Conservation (phyloP, 2,797 vertebrate species). For the Salarias fasciatus region DNA sequence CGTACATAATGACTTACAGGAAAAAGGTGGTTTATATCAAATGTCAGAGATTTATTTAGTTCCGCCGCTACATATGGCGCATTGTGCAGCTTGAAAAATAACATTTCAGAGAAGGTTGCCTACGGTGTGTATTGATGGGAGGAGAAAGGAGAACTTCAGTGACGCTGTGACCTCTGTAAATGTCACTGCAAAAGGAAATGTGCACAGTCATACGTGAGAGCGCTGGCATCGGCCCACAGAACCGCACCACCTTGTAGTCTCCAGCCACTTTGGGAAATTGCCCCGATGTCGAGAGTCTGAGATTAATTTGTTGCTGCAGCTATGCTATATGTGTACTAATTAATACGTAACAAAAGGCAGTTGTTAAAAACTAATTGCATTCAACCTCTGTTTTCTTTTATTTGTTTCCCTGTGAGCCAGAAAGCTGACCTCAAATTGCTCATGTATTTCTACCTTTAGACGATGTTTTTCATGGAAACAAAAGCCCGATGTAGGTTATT, state of each 20-base stretch:
- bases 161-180: constrained; percentile 8
- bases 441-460: constrained; percentile 24
- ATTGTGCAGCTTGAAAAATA: neutral
- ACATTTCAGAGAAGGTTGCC: constrained; percentile 2
- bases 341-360: constrained; percentile 13
- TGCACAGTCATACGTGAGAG: constrained; percentile 5
- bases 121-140: constrained; percentile 9
- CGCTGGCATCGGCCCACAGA: neutral
- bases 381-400: constrained; percentile 4
- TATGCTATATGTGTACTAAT: constrained; percentile 1
- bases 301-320: constrained; percentile 2
- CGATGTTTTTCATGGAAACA: constrained; percentile 22
- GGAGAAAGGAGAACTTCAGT: neutral
- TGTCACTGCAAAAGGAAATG: constrained; percentile 16
- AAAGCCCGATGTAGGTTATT: constrained; percentile 33
- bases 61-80: neutral
- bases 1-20: neutral
- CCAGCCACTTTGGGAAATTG: constrained; percentile 9
- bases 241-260: constrained; percentile 2
- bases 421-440: constrained; percentile 22
- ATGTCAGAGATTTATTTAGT: constrained; percentile 12
- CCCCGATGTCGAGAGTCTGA: neutral
- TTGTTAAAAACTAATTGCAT: constrained; percentile 30
- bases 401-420: constrained; percentile 12
- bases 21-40: constrained; percentile 12